These are phyloP conservation scores for Osedax frankpressi DNA, from an alignment of 2,888 invertebrate genomes.

Conservation along the genomic window DNA sequence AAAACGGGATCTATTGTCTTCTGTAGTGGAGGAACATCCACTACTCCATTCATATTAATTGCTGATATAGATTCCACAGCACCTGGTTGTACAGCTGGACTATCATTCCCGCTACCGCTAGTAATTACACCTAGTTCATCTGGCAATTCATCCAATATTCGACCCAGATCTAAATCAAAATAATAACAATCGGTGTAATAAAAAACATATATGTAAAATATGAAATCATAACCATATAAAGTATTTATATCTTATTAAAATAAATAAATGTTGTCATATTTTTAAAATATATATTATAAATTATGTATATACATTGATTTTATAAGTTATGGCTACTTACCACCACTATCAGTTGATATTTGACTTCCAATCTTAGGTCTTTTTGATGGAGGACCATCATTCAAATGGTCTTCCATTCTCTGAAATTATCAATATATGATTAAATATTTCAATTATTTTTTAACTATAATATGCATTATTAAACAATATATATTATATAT, in stretches of 20 bases:
- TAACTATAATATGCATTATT: no score
- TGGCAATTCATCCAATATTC: slow-evolving; percentile 34
- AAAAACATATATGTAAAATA: slow-evolving; percentile 1
- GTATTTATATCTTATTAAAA: neutral
- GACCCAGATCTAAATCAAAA: slow-evolving; percentile 23
- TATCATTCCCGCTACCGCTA: slow-evolving; percentile 9
- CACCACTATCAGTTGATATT: neutral
- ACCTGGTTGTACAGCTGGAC: slow-evolving; percentile 24
- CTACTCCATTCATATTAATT: slow-evolving; percentile 31
- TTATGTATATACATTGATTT: neutral
- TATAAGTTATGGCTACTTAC: neutral
- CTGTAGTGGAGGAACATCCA: slow-evolving; percentile 31
- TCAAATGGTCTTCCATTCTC: neutral
- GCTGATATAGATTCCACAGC: neutral
- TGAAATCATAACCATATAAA: no score
- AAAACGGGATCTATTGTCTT: slow-evolving; percentile 32
- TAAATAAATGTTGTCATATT: neutral
- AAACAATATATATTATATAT: no score
- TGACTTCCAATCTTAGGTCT: neutral
- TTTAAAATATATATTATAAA: neutral
- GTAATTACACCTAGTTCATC: slow-evolving; percentile 33
- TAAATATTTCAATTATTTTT: no score
- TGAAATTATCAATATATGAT: no score
- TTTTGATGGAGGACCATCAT: neutral
- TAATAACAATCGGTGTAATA: neutral